Evolutionary conservation across 2,888 invertebrate species (phyloP), one percentile per base, ranked within the genome.

Genomic region (Lasioglossum marginatum): DNA sequence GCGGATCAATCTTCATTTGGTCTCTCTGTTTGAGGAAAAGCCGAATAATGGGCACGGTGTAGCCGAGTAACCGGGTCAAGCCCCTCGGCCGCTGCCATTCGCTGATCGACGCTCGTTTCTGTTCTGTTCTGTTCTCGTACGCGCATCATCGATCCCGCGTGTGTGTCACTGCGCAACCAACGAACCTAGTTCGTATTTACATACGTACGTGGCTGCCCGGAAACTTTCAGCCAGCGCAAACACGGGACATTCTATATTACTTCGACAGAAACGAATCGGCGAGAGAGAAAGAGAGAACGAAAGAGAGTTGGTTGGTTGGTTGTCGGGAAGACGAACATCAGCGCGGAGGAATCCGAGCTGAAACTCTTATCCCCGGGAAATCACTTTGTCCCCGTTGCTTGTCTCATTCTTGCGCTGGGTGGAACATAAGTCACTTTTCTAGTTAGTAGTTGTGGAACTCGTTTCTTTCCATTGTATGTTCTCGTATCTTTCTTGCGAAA

Each of bases 81-180:
- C 71, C 72, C 66, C 27, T 37, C 27, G 19, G 57, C 71, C 71
- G 43, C 71, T 43, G 37, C 40, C 70, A 63, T 48, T 43, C 73
- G 63, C 57, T 40, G 76, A 72, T 79, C 80, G 82, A 87, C 83
- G 72, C 78, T 57, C 82, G 75, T 79, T 52, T 52, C 52, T 52
- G 52, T 52, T 52, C 52, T 52, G 52, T 23, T 23, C 77, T 60
- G 70, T 87, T 57, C 75, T 71, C 27, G 40, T 73, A 63, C 76
- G 68, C 70, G 83, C 43, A 63, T 66, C 81, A 81, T 83, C 88
- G 81, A 85, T 87, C 80, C 76, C 78, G 27, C n/a, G 60, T 78
- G 87, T 77, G 80, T 77, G 78, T 81, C 72, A 74, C 74, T 71
- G 83, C 70, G 75, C 83, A 63, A 63, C 31, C 60, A 37, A 78